A percentile compares a stretch with the other conserved stretches of the same genome.
phyloP scores from a whole-genome alignment of 2,113 vertebrate genomes.

The Melanerpes formicivorus region DNA sequence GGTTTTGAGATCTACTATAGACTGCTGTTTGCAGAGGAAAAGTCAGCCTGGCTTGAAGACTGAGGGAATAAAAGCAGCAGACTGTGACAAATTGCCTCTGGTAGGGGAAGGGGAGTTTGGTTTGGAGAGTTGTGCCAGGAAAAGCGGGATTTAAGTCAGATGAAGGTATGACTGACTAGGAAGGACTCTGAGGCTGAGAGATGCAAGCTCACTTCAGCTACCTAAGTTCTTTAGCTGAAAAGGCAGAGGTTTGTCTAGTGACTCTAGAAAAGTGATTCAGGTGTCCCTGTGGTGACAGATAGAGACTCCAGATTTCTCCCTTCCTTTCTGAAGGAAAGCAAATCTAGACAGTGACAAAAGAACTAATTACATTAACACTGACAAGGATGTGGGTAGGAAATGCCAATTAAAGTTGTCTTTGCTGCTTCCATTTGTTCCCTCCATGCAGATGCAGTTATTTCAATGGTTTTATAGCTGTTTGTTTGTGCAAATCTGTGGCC shows the following conservation, averaged over 20 bases:
- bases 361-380: neutral
- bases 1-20: neutral
- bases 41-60: neutral
- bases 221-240: neutral
- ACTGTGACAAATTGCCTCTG: constrained; percentile 38
- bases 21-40: neutral
- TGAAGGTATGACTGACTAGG: neutral
- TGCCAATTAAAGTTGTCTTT: neutral
- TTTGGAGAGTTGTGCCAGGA: neutral
- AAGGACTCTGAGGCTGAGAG: neutral
- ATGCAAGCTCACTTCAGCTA: neutral
- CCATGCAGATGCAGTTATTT: neutral
- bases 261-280: neutral
- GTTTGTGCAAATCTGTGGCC: neutral
- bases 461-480: neutral
- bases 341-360: neutral
- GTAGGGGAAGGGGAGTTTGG: neutral
- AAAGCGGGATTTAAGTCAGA: neutral
- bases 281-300: neutral
- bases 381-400: rapidly evolving
- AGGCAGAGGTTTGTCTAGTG: neutral
- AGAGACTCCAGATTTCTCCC: neutral
- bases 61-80: constrained; percentile 15
- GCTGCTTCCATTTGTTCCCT: neutral
- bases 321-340: neutral